Percentiles rank a stretch among this genome's conserved stretches.
phyloP scores from a whole-genome alignment of 2,888 invertebrate species.

The Clusia tigrina region DNA sequence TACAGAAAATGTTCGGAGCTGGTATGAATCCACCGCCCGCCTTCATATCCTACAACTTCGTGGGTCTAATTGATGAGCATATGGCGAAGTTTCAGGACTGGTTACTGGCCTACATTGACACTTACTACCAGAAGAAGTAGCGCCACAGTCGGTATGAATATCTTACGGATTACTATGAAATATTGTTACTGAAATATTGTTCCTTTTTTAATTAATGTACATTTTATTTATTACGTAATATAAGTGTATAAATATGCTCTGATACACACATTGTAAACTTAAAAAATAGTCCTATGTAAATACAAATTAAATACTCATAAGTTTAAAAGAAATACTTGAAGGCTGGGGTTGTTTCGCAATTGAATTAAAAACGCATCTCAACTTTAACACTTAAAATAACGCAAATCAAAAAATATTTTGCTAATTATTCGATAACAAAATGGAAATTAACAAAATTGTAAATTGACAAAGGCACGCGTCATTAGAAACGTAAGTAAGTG shows the following conservation, averaged over 20 bases:
- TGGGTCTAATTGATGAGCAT: conserved; percentile 53
- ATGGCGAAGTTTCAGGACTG: conserved; percentile 54
- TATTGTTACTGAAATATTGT: no score
- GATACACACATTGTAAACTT: not conserved
- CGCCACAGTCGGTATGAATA: conserved; percentile 13
- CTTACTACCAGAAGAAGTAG: conserved; percentile 33
- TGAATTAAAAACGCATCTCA: not conserved
- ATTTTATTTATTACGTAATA: conserved; percentile 3
- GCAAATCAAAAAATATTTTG: not conserved
- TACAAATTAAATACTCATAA: not conserved
- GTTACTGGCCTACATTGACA: conserved; percentile 50
- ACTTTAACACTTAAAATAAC: not conserved
- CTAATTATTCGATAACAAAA: not conserved
- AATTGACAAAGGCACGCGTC: conserved; percentile 41
- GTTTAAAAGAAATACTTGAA: conserved; percentile 3
- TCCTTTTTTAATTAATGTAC: not conserved
- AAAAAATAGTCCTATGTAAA: not conserved
- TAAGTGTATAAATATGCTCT: not conserved
- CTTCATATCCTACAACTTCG: conserved; percentile 43
- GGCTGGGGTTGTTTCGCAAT: conserved; percentile 1
- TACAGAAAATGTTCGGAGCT: conserved; percentile 50
- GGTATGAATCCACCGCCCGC: conserved; percentile 48
- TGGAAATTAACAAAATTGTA: conserved; percentile 35
- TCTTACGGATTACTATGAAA: no score
- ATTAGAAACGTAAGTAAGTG: conserved; percentile 35